Conservation (phyloP, 2,888 invertebrate species). For the Stenotaenia linearis region DNA sequence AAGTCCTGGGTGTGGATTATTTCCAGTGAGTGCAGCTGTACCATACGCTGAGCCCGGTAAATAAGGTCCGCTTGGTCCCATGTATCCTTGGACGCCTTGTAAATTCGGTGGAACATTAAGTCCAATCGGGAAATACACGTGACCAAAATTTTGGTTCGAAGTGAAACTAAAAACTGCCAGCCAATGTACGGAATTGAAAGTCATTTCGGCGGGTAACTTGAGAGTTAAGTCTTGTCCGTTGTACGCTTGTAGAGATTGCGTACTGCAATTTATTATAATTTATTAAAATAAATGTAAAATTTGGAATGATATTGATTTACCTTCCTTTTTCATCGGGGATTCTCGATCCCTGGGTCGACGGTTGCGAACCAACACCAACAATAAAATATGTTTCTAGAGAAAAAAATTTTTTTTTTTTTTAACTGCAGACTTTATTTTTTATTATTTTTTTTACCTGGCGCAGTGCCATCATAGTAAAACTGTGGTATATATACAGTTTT, state of each 20-base stretch:
- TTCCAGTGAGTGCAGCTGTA: background rate
- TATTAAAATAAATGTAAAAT: background rate
- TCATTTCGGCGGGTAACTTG: constrained; percentile 32
- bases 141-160: constrained; percentile 34
- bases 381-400: constrained; percentile 34
- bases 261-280: too few species aligned
- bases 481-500: constrained; percentile 34
- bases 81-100: constrained; percentile 28
- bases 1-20: background rate
- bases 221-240: constrained; percentile 32
- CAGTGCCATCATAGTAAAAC: constrained; percentile 35
- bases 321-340: constrained; percentile 35
- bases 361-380: constrained; percentile 35
- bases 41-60: background rate
- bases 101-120: constrained; percentile 34
- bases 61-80: constrained; percentile 11
- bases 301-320: constrained; percentile 29
- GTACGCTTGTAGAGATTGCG: constrained; percentile 35
- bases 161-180: constrained; percentile 30
- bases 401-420: background rate
- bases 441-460: constrained; percentile 30
- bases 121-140: constrained; percentile 30
- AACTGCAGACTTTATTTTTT: background rate
- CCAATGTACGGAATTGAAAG: constrained; percentile 33
- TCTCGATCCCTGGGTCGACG: constrained; percentile 34